A percentile compares a stretch with the other conserved stretches of the same genome.
Conservation (phyloP, 2,888 invertebrate genomes). For the Chydorus sphaericus region DNA sequence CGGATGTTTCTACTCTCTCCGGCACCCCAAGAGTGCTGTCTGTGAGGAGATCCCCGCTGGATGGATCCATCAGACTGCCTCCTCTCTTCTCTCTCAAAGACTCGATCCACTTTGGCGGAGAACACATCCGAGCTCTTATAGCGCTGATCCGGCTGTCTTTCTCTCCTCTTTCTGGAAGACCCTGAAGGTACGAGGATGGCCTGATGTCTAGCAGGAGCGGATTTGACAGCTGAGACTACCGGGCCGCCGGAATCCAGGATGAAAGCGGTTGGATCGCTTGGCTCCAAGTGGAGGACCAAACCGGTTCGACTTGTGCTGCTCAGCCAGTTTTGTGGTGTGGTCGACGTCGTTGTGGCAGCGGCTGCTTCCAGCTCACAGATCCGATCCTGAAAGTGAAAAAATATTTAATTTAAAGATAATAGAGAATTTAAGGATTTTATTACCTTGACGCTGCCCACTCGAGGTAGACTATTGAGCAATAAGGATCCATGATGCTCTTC, state of each 20-base stretch:
- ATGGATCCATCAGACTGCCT: conserved; percentile 23
- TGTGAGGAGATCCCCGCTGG: conserved; percentile 38
- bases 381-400: too few species aligned
- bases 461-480: conserved; percentile 17
- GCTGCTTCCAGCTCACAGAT: conserved; percentile 52
- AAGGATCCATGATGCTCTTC: background rate
- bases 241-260: background rate
- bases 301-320: conserved; percentile 26
- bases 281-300: conserved; percentile 32
- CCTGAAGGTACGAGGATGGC: too few species aligned
- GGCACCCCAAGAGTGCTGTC: conserved; percentile 64
- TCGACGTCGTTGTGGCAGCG: conserved; percentile 19
- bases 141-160: conserved; percentile 8
- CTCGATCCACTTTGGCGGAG: conserved; percentile 51
- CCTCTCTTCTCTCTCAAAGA: conserved; percentile 50
- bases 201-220: background rate
- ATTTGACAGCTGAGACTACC: background rate
- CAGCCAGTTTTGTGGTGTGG: conserved; percentile 11
- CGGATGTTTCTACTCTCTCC: conserved; percentile 60
- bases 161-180: too few species aligned
- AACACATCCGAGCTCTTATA: conserved; percentile 42
- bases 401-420: too few species aligned
- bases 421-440: too few species aligned
- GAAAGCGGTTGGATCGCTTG: background rate
- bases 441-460: conserved; percentile 46